Evolutionary conservation across 2,113 vertebrate species (phyloP), one percentile per base, ranked within the genome.

Genomic region (Talpa occidentalis): DNA sequence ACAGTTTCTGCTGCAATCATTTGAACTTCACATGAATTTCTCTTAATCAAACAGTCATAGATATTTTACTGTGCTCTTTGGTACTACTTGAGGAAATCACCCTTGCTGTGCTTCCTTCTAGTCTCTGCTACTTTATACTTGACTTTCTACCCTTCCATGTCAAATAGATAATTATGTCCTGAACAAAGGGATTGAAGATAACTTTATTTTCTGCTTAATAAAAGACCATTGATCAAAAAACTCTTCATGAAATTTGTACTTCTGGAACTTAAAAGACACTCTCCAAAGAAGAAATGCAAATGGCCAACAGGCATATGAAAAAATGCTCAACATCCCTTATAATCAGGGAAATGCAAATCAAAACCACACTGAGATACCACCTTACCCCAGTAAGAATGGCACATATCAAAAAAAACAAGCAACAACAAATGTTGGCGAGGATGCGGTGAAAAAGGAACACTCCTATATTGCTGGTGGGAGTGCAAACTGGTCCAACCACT

Each of bases 21-120:
- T 85, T 73, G 37, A 76, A 69, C 40, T n/a, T 62, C 52, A 81
- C 78, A 60, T 81, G 77, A 93, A 81, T 81, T 93, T 81, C 80
- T 81, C 40, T 92, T 80, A 80, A 90, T 35, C 37, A 54, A 76
- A 40, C 28, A 66, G 5, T n/a, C 30, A 66, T 3, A 66, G 22
- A 21, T 47, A 12, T 28, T 44, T 74, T 62, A 35, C 32, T 42
- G 40, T 11, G 44, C 52, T 56, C 30, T 87, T 42, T 60, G 17
- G 12, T 88, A n/a, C 35, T 7, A 0, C 10, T 37, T 15, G n/a
- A 88, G 88, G 47, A 62, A 59, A n/a, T 44, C 21, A 21, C 5
- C 2, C 9, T 6, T 49, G 44, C 62, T 67, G 5, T 60, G 35
- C 6, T 69, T 35, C 42, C 56, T 30, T 8, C 52, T 19, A 28